Conservation (phyloP, 2,888 invertebrate genomes). For the Camponotus fellah region DNA sequence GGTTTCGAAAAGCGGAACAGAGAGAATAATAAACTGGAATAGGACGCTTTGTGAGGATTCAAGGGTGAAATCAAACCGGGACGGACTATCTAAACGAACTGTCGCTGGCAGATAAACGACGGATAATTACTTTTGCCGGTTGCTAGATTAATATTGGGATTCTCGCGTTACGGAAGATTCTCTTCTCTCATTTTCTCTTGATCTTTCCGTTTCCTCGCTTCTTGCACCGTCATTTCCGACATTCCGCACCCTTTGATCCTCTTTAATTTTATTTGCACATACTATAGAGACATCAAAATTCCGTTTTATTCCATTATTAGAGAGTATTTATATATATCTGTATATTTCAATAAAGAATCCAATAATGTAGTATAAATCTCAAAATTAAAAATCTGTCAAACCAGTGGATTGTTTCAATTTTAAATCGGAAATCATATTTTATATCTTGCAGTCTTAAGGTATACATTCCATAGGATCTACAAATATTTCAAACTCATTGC, state of each 20-base stretch:
- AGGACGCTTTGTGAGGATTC: conserved; percentile 53
- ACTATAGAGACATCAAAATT: background rate
- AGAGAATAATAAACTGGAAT: conserved; percentile 60
- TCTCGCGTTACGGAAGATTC: conserved; percentile 55
- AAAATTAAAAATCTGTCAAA: no score
- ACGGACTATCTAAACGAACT: conserved; percentile 69
- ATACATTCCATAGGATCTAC: no score
- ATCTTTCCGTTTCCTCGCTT: conserved; percentile 35
- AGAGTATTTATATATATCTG: background rate
- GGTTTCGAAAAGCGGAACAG: conserved; percentile 31
- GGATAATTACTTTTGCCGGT: conserved; percentile 77
- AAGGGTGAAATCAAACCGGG: conserved; percentile 59
- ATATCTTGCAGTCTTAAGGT: no score
- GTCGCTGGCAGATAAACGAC: conserved; percentile 75
- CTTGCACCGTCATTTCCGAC: conserved; percentile 6
- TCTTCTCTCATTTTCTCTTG: conserved; percentile 39
- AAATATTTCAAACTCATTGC: no score
- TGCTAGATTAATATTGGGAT: conserved; percentile 74
- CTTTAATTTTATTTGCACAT: conserved; percentile 25
- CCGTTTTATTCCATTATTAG: background rate
- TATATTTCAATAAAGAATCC: background rate
- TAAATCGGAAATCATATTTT: no score
- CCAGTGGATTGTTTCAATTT: no score
- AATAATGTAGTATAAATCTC: no score
- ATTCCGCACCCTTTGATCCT: conserved; percentile 2